Conservation (phyloP, 2,113 vertebrate genomes). For the Hemichromis elongatus region DNA sequence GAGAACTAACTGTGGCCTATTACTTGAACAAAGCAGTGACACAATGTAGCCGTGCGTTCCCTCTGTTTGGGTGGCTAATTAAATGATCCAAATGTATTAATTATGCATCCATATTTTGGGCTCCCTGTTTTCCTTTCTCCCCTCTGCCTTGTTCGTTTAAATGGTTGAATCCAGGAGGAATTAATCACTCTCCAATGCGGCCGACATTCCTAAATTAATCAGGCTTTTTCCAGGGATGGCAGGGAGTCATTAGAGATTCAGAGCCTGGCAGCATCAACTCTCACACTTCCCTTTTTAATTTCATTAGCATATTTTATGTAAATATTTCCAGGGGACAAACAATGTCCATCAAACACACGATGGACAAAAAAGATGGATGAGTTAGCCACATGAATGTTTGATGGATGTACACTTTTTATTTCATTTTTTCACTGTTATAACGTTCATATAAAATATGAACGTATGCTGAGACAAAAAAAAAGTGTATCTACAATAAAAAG, state of each 20-base stretch:
- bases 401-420: neutral
- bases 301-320: constrained; percentile 72
- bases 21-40: constrained; percentile 54
- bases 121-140: constrained; percentile 39
- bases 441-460: neutral
- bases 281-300: constrained; percentile 63
- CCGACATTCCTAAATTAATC: constrained; percentile 69
- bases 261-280: constrained; percentile 41
- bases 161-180: constrained; percentile 68
- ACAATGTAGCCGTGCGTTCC: constrained; percentile 34
- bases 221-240: constrained; percentile 59
- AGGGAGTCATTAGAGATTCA: constrained; percentile 65
- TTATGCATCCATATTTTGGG: constrained; percentile 58
- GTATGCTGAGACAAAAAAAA: neutral
- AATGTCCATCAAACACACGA: constrained; percentile 28
- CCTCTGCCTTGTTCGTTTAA: constrained; percentile 56
- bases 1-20: constrained; percentile 33
- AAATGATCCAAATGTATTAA: constrained; percentile 67
- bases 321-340: constrained; percentile 53
- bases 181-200: constrained; percentile 63
- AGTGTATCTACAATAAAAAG: neutral
- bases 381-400: constrained; percentile 1
- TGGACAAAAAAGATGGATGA: constrained; percentile 19
- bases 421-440: neutral
- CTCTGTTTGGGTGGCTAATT: constrained; percentile 59